phyloP scores from a whole-genome alignment of 2,888 invertebrate genomes.

The Patella caerulea region DNA sequence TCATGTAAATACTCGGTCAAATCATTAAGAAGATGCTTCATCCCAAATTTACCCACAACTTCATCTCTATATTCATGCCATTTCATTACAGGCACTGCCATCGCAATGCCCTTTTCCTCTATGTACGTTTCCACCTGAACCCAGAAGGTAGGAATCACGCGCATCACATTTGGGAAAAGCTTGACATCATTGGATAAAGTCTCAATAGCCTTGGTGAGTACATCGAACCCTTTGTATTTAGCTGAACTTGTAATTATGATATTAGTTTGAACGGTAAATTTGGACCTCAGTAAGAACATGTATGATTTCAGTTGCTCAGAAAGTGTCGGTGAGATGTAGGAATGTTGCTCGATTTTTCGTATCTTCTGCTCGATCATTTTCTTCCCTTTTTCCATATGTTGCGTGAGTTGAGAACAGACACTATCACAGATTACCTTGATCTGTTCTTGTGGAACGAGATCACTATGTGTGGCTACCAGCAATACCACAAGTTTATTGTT shows the following conservation, averaged over 20 bases:
- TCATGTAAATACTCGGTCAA: conserved; percentile 68
- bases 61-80: conserved; percentile 61
- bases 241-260: conserved; percentile 62
- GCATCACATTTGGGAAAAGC: conserved; percentile 61
- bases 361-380: conserved; percentile 58
- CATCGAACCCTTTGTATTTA: conserved; percentile 54
- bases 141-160: conserved; percentile 68
- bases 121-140: conserved; percentile 64
- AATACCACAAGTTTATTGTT: conserved; percentile 63
- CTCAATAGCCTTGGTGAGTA: conserved; percentile 58
- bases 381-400: conserved; percentile 48
- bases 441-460: conserved; percentile 46
- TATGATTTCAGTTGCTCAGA: conserved; percentile 65
- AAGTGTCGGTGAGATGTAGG: conserved; percentile 65
- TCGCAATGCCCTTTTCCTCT: conserved; percentile 63
- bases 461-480: conserved; percentile 66
- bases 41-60: conserved; percentile 64
- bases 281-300: conserved; percentile 59
- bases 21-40: conserved; percentile 62
- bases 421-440: conserved; percentile 38
- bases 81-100: conserved; percentile 62
- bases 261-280: conserved; percentile 55
- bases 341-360: conserved; percentile 57
- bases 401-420: conserved; percentile 36
- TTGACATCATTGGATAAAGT: conserved; percentile 54